Base-by-base conservation (phyloP, 2,113 vertebrate genomes). In the Boleophthalmus pectinirostris region DNA sequence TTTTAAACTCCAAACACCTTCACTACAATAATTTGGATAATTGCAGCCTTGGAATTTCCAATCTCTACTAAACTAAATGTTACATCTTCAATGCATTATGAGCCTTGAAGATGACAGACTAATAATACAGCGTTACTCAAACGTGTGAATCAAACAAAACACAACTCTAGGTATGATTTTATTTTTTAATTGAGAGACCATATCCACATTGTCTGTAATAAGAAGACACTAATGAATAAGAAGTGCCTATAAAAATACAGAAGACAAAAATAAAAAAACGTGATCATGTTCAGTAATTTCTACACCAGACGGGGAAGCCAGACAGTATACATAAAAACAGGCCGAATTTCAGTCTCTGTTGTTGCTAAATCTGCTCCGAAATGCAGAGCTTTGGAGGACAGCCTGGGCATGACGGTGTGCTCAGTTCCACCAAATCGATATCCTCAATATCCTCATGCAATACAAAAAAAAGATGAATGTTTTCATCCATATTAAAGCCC, bases 401-500 rank as follows among this genome's bases (percentile, higher is more conserved):
- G 66, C 66, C 46, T 81, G 54, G 51, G 70, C 29, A 60, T 66
- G 80, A 51, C 69, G 69, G 78, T 68, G 79, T 70, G 23, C 77
- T 87, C 69, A 43, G 60, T 73, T 68, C 72, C 18, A n/a, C 47
- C 65, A 20, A 88, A 89, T 88, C 82, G 46, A 89, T 90, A 85
- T 76, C 70, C 76, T 78, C 38, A 29, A 72, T 79, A 82, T 86
- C 73, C 82, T 70, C 78, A 77, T 69, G 72, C 82, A 74, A 81
- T 69, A 66, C 68, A 75, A 68, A 78, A 77, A 43, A 89, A 85
- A 86, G 83, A 89, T 84, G 72, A 82, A 89, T 89, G 86, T 88
- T 90, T 88, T 83, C 86, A 88, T 88, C 77, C 82, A 87, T 85
- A 87, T 88, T 85, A 87, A 89, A 91, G 72, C 70, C 53, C 61